Base-by-base conservation (phyloP, 2,888 invertebrate species). In the Corbicula japonica region DNA sequence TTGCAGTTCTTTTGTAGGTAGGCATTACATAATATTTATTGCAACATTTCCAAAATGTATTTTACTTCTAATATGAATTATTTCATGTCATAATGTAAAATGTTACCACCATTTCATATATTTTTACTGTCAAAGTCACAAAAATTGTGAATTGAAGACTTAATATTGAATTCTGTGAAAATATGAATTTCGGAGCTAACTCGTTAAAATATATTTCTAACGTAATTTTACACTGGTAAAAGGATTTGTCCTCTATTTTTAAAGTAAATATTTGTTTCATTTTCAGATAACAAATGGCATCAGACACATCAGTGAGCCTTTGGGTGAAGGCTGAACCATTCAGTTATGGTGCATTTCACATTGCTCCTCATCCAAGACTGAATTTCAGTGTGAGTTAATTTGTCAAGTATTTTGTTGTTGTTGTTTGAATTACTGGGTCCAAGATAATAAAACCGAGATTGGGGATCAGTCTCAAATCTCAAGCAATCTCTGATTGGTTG, bases 251-350 rank as follows among this genome's bases (percentile, higher is more conserved):
- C 18, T 38, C 10, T 38, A 18, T 23, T 52, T 32, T 32, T 54
- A 18, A 34, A 34, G 32, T 18, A 56, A 35, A 34, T 56, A 5
- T 48, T n/a, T 48, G 6, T n/a, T 56, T 12, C 12, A 32, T 32
- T 56, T 35, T n/a, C 54, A 58, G 41, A 54, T 41, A 21, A n/a
- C n/a, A n/a, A 21, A 84, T 83, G 84, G 54, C 80, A 2, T 48
- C 77, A 26, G 83, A 84, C 5, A 78, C 84, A 15, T 63, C 69
- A 35, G 87, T 91, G 0, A 88, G 82, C 12, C 71, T 93, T 26
- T 93, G 93, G 93, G 93, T 92, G 65, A 92, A 90, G 63, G 89
- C 92, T 6, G 93, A 93, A 80, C 91, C 92, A 3, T 93, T 93
- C 84, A 92, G 91, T 52, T 92, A 92, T 87, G 93, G 93, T 4